Base-by-base conservation (phyloP, 2,113 vertebrate genomes). In the Tenrec ecaudatus region DNA sequence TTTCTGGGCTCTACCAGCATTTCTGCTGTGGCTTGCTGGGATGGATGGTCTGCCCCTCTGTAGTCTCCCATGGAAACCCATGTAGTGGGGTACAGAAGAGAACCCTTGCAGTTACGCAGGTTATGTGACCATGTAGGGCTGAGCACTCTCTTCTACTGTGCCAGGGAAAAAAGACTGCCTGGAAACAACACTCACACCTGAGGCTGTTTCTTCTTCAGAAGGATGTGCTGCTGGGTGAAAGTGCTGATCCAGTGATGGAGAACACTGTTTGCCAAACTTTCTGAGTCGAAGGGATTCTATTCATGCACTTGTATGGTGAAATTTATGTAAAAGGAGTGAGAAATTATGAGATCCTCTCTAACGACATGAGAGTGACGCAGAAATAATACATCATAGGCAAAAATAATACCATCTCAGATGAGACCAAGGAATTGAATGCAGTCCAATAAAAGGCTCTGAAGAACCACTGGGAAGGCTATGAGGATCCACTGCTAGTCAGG, bases 341-440 rank as follows among this genome's bases (percentile, higher is more conserved):
- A 17, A 62, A 6, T 5, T 7, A 12, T 2, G 4, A 20, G 16
- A 1, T 1, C 57, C 78, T 27, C 36, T 62, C 11, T 38, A 33
- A 89, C 40, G 20, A 58, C 2, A 0, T 14, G 5, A 60, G 1
- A 27, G 64, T 0, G n/a, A 15, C 6, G 4, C 0, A 0, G 36
- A 53, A 53, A 53, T 53, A 53, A 53, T 53, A 53, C 7, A 1
- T 23, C 10, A 10, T 2, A 8, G 43, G 17, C 8, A 29, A 57
- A 88, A 92, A 69, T 1, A 4, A 36, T 7, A 9, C 11, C 20
- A 4, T 29, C 33, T 16, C 0, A 2, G 83, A 27, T 25, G 1
- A 57, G 36, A 78, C 66, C 17, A 16, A 43, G 43, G 23, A 22
- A 17, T 19, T n/a, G 36, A 33, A 16, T 29, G 5, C 2, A 40